Conservation (phyloP, 2,797 vertebrate genomes). For the Acanthis flammea region DNA sequence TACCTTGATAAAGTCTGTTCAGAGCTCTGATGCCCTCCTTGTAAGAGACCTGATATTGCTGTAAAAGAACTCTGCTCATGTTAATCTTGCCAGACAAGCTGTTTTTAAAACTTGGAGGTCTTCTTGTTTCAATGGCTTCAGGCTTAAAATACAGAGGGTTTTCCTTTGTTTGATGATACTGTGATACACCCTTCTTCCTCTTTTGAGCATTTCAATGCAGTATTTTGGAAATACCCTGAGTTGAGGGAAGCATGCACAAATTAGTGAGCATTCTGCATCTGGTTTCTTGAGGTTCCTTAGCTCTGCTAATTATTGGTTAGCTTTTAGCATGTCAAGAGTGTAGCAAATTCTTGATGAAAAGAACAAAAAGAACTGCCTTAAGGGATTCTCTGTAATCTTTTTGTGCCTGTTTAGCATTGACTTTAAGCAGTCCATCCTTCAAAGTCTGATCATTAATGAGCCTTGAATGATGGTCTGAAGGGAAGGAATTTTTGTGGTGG, state of each 20-base stretch:
- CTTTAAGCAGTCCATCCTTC: background rate
- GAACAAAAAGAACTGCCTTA: background rate
- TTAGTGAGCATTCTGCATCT: background rate
- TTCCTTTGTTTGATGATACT: slow-evolving; percentile 4
- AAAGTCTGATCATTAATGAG: background rate
- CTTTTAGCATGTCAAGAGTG: background rate
- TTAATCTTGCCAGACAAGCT: background rate
- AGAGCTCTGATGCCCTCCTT: background rate
- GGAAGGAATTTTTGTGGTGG: background rate
- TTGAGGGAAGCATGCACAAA: background rate
- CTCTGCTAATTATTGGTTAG: background rate
- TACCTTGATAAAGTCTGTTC: background rate
- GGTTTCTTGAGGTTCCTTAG: background rate
- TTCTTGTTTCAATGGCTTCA: background rate
- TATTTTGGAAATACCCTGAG: slow-evolving; percentile 44
- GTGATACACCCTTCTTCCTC: slow-evolving; percentile 27
- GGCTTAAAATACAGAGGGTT: background rate
- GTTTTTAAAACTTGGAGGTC: background rate
- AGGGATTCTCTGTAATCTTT: background rate
- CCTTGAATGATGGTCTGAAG: background rate
- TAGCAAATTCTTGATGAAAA: background rate
- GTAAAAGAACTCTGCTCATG: accelerated
- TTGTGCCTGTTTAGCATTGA: background rate
- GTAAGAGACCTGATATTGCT: background rate
- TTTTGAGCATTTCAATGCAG: slow-evolving; percentile 3